A percentile compares a stretch with the other conserved stretches of the same genome.
phyloP scores from a whole-genome alignment of 2,797 vertebrate species.

The Spatula clypeata region DNA sequence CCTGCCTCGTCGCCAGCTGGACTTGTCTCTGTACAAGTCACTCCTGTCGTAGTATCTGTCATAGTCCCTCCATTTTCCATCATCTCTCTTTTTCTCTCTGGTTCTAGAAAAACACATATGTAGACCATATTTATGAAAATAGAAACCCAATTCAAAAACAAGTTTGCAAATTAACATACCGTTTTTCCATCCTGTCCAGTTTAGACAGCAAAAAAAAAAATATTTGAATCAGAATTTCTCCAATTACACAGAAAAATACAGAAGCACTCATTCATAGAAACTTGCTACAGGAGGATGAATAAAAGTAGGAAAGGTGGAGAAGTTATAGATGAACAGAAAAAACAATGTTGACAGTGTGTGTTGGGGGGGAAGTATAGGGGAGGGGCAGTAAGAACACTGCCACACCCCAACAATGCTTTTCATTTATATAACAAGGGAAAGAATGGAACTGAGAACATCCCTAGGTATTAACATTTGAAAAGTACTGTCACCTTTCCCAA shows the following conservation, averaged over 20 bases:
- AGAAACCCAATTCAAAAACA: neutral
- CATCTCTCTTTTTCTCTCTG: slow-evolving; percentile 95
- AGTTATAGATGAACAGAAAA: neutral
- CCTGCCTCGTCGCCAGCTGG: slow-evolving; percentile 90
- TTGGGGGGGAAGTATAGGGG: neutral
- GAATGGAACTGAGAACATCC: neutral
- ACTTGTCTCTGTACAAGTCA: slow-evolving; percentile 93
- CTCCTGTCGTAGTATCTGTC: slow-evolving; percentile 91
- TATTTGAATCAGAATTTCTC: neutral
- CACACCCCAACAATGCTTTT: neutral
- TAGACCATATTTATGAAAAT: neutral
- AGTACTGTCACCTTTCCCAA: slow-evolving; percentile 17
- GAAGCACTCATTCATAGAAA: neutral
- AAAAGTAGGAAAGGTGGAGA: neutral
- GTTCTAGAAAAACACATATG: slow-evolving; percentile 80
- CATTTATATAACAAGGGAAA: neutral
- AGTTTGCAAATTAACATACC: neutral
- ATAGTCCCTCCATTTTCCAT: slow-evolving; percentile 94
- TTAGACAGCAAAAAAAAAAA: accelerated
- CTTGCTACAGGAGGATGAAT: neutral
- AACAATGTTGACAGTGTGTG: neutral
- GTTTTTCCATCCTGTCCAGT: neutral
- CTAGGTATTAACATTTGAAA: slow-evolving; percentile 13
- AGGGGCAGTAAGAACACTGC: neutral
- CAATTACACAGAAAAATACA: neutral